These are phyloP conservation scores for Rhipidura dahli DNA, from an alignment of 2,113 vertebrate species.

Conservation along the genomic window DNA sequence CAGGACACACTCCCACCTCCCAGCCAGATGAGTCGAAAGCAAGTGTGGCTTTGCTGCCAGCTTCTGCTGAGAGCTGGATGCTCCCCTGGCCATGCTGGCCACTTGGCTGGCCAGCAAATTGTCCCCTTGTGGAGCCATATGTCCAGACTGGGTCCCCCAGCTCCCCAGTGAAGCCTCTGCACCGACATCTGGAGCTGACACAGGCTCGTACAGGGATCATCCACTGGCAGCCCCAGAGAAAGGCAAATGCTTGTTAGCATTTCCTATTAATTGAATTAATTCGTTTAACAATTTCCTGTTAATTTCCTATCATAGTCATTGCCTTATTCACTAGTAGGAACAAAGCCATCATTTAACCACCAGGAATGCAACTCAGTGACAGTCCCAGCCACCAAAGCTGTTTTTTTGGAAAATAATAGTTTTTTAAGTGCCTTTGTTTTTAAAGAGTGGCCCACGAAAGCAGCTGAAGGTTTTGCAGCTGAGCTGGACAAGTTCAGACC, in stretches of 20 bases:
- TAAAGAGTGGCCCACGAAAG: not conserved
- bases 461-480: not conserved
- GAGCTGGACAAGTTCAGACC: not conserved
- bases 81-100: rapidly evolving
- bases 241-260: not conserved
- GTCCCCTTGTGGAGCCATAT: not conserved
- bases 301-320: not conserved
- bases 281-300: not conserved
- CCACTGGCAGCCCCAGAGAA: not conserved
- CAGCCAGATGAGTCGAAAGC: not conserved
- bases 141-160: not conserved
- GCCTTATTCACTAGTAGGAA: not conserved
- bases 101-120: not conserved
- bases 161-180: not conserved
- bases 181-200: not conserved
- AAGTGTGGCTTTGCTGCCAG: not conserved
- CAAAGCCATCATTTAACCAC: not conserved
- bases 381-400: not conserved
- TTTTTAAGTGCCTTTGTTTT: not conserved
- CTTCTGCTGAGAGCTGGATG: not conserved
- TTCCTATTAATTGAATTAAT: not conserved
- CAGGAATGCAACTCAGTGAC: not conserved
- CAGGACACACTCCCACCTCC: not conserved
- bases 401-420: rapidly evolving
- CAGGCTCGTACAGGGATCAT: rapidly evolving